Percentiles rank a stretch among this genome's conserved stretches.
Evolutionary conservation across 2,797 vertebrate genomes (phyloP).

Genomic region (Nothura maculosa): DNA sequence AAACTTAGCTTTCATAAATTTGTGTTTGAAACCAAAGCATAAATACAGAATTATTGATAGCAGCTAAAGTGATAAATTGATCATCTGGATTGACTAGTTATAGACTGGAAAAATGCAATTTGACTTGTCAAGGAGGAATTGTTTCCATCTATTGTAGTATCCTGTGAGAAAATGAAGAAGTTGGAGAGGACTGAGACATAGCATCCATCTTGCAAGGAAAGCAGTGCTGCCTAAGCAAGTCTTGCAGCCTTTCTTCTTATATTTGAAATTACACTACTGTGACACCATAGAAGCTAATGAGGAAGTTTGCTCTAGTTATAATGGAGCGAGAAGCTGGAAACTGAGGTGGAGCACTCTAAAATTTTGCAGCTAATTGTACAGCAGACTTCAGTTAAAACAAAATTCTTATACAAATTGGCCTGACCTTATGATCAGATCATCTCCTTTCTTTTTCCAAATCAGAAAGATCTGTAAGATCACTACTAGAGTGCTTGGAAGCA

Average conservation of each 20-base stretch:
- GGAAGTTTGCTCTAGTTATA: conserved; percentile 37
- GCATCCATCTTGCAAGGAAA: not conserved
- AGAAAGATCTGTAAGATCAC: not conserved
- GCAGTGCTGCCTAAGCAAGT: conserved; percentile 7
- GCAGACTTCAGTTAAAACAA: not conserved
- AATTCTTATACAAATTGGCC: not conserved
- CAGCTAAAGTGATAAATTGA: not conserved
- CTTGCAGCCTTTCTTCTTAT: conserved; percentile 23
- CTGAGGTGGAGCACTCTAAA: not conserved
- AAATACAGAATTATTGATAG: not conserved
- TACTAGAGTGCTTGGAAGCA: not conserved
- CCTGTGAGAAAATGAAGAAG: not conserved
- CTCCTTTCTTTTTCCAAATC: not conserved
- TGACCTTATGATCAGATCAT: not conserved
- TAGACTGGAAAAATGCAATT: conserved; percentile 2
- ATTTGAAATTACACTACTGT: not conserved
- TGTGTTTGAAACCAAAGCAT: conserved; percentile 8
- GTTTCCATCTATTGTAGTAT: not conserved
- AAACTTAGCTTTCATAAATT: not conserved
- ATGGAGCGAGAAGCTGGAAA: not conserved
- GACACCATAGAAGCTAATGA: conserved; percentile 22
- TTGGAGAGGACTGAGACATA: conserved; percentile 14
- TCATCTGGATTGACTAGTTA: not conserved
- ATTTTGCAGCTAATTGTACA: not conserved
- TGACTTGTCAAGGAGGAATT: not conserved